Base-by-base conservation (phyloP, 2,888 invertebrate genomes). In the Drosophila pullipes region DNA sequence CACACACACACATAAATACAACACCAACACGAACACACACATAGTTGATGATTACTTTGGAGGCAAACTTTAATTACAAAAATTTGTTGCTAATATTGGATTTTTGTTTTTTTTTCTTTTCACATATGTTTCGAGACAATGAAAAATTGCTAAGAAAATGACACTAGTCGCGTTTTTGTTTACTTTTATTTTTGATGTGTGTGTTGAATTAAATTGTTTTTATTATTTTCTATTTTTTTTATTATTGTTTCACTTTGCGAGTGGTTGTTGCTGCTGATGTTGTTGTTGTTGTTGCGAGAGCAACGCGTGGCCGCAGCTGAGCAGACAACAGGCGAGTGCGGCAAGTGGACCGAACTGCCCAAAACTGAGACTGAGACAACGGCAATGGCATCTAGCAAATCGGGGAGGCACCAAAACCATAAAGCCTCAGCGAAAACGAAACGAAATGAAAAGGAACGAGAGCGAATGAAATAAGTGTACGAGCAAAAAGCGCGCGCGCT, bases 271-370 rank as follows among this genome's bases (percentile, higher is more conserved):
- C n/a, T 50, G 10, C 44, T 53, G 11, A 31, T 54, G 31, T 22
- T 44, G 33, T 35, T 54, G 16, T 31, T 78, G 59, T 62, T 75
- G 65, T 58, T 67, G 70, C 69, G 80, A 67, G 80, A 67, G 80
- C 57, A 75, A 70, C 80, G 80, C 80, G 76, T 80, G 76, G 76
- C 76, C 67, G 55, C 71, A 65, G 64, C 63, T 61, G 62, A 66
- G 60, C 80, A 64, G 80, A 75, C 80, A 70, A 62, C 50, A 76
- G 80, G 78, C 78, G 68, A 76, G 80, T 76, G 78, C 74, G 69
- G 79, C 61, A 76, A 79, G 76, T 76, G 81, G 71, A 76, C 65
- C 65, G 71, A 71, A 76, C 71, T 76, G 78, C 11, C 76, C 71
- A 62, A 57, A 57, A 37, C 55, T 55, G 37, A 39, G 53, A 39